Evolutionary conservation across 2,797 vertebrate species (phyloP), one percentile per base, ranked within the genome.

Genomic region (Darevskia nairensis): DNA sequence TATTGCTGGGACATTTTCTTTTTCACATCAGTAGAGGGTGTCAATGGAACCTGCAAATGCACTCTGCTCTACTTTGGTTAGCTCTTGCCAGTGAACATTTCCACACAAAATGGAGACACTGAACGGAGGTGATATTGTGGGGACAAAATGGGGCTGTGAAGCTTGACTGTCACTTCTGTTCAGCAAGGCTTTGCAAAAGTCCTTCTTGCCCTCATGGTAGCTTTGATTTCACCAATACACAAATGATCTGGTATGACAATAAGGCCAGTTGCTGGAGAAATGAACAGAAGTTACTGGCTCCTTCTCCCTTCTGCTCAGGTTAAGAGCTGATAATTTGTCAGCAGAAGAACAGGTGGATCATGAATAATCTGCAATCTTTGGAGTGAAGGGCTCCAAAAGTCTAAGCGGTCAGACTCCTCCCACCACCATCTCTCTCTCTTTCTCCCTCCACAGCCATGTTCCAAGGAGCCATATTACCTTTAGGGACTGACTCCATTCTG

Each of bases 321-420:
- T 44, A 7, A 59, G 27, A 66, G 32, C 17, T 32, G 29, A 10
- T 64, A 23, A 13, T 85, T 85, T 50, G 32, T 32, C 79, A 83
- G 92, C 85, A 91, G 88, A 84, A 44, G 39, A 91, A 95, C 92
- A 96, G 92, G 90, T 95, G 94, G 92, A 75, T 85, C 81, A 92
- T 96, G 79, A 96, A 96, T 96, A 96, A 95, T 92, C 94, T 81
- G 96, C 94, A 23, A 17, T 41, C 8, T 32, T 32, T 35, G 50
- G 35, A 88, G 46, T 25, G 39, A 80, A 46, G 80, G 77, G 84
- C 83, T 59, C 89, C 86, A 80, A 80, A 86, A 59, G 27, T 88
- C 87, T 79, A 90, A 44, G 32, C 39, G 77, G 23, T 3, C 17
- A 44, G 84, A 72, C 81, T 90, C 86, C 89, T 89, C 76, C 91